Conservation (phyloP, 2,113 vertebrate species). For the Ursus arctos region DNA sequence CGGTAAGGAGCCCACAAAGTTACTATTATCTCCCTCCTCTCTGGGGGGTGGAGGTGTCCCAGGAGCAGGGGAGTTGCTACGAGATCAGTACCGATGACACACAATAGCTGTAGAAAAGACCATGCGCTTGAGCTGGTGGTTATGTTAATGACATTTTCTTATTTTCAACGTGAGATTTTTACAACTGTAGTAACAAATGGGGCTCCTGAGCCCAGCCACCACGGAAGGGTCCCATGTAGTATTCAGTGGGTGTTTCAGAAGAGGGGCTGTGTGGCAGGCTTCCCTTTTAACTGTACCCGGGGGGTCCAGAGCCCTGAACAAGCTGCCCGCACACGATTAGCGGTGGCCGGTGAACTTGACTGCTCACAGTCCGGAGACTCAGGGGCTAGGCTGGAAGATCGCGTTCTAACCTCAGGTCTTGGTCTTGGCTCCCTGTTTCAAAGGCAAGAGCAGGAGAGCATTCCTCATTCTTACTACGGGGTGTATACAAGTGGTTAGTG, state of each 20-base stretch:
- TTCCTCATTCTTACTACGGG: background rate
- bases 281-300: background rate
- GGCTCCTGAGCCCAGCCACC: background rate
- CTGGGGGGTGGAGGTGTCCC: fast-evolving
- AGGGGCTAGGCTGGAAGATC: background rate
- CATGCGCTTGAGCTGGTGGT: background rate
- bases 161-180: background rate
- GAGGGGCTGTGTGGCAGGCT: too few species aligned
- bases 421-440: background rate
- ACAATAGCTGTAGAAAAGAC: background rate
- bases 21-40: background rate
- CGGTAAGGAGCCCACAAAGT: too few species aligned
- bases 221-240: background rate
- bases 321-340: background rate
- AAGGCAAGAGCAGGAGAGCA: background rate
- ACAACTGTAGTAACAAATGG: background rate
- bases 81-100: background rate
- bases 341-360: background rate
- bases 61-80: background rate
- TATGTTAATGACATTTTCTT: background rate
- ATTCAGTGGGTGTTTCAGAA: background rate
- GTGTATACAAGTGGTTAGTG: too few species aligned
- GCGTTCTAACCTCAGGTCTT: background rate
- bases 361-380: background rate
- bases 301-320: too few species aligned